Evolutionary conservation across 2,113 vertebrate species (phyloP).

Genomic region (Dicaeum eximium): DNA sequence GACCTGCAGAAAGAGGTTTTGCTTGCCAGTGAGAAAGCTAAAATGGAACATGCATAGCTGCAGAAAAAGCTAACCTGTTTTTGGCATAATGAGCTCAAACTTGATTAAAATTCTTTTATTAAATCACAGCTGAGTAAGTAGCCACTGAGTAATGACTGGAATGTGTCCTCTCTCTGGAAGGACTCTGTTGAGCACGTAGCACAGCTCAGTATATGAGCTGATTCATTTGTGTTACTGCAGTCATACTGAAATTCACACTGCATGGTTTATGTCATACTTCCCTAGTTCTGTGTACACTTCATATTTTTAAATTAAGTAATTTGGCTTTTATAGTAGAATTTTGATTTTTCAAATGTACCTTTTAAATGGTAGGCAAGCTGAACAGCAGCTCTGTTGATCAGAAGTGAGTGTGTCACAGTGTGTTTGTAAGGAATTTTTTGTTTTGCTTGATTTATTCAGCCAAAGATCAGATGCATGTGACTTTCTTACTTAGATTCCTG

Average conservation of each 20-base stretch:
- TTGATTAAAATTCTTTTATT: slow-evolving; percentile 39
- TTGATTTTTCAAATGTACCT: not conserved
- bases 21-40: not conserved
- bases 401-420: not conserved
- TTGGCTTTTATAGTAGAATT: not conserved
- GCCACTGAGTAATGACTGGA: not conserved
- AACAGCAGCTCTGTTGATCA: not conserved
- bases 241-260: not conserved
- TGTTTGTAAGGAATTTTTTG: not conserved
- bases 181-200: not conserved
- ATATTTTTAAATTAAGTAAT: not conserved
- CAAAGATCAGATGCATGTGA: not conserved
- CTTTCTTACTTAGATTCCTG: not conserved
- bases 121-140: slow-evolving; percentile 15
- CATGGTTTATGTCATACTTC: not conserved
- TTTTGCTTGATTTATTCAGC: not conserved
- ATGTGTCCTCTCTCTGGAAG: not conserved
- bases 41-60: not conserved
- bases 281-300: not conserved
- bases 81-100: slow-evolving; percentile 31
- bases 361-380: not conserved
- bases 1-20: not conserved
- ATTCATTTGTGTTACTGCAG: not conserved
- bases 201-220: not conserved
- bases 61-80: not conserved